Evolutionary conservation across 2,113 vertebrate genomes (phyloP).

Genomic region (Nanger granti): DNA sequence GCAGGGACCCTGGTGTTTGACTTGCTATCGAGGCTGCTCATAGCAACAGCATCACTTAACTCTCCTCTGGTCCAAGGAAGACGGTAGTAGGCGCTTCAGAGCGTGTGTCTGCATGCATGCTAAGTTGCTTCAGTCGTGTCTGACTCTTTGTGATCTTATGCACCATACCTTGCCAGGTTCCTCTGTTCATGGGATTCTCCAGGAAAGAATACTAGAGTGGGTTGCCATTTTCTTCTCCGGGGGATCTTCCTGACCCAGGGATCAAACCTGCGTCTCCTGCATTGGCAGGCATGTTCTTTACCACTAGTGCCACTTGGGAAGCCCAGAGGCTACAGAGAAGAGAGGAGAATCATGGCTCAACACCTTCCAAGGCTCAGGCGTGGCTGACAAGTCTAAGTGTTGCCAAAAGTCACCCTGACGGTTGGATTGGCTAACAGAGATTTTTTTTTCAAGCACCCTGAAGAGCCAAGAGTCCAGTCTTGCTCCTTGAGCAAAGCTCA

Average conservation of each 20-base stretch:
- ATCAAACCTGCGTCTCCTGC: not conserved
- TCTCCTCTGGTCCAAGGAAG: not conserved
- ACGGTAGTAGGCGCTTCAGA: fast-evolving
- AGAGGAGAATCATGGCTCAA: not conserved
- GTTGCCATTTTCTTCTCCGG: not conserved
- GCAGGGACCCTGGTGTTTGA: fast-evolving
- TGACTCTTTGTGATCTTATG: not conserved
- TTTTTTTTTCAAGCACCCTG: not conserved
- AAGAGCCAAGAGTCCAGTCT: not conserved
- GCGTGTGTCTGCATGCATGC: not conserved
- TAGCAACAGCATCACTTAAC: not conserved
- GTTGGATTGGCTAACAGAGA: not conserved
- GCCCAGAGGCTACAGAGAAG: not conserved
- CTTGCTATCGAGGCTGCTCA: not conserved
- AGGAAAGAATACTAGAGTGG: not conserved
- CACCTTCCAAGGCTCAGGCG: not conserved
- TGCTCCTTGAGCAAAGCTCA: not conserved
- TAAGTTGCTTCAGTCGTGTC: not conserved
- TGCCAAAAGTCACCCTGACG: not conserved
- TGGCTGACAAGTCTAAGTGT: not conserved
- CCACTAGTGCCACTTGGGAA: not conserved
- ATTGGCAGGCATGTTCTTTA: not conserved
- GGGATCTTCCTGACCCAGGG: not conserved
- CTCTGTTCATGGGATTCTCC: not conserved
- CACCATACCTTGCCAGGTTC: not conserved